Evolutionary conservation across 2,888 invertebrate genomes (phyloP), one percentile per base, ranked within the genome.

Genomic region (Ophioninae sp.): DNA sequence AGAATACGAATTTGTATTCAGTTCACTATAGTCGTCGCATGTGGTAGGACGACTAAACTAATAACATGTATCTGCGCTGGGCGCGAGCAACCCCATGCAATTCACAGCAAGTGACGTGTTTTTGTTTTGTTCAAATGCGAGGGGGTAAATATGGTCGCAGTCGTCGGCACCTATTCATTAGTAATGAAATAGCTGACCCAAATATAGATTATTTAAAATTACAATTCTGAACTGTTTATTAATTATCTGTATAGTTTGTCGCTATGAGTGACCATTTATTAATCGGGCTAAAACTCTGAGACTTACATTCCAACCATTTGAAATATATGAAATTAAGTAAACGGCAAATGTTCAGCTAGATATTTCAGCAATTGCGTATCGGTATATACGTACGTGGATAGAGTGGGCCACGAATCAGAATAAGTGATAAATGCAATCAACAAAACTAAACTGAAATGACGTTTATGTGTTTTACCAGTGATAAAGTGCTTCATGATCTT

Each of bases 31-130:
- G 69, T 3, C 69, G 74, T 68, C 23, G 30, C 30, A 30, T 62
- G 17, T 80, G 73, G 74, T 80, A 62, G n/a, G 61, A 80, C 21
- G 21, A 80, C 69, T 62, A 74, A 80, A 69, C 50, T 80, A 1
- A 56, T 74, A 13, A 80, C 74, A 68, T 80, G 80, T 23, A 70
- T 56, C 17, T 50, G 13, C 13, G 30, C 57, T 75, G 39, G 75
- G 75, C 5, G 62, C 80, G 10, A 69, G 64, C 64, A 75, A 75
- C 44, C 80, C 80, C 21, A 62, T 81, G 21, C 69, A 57, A 70
- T 62, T 81, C n/a, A 65, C 69, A 7, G 80, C 61, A 10, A 75
- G 75, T 39, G 69, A 75, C 17, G 61, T 50, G 41, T 75, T 69
- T 81, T 81, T 61, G 64, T 56, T 30, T n/a, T 70, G 20, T 65